Base-by-base conservation (phyloP, 1,140 invertebrate genomes). In the Drosophila nigrodunni region DNA sequence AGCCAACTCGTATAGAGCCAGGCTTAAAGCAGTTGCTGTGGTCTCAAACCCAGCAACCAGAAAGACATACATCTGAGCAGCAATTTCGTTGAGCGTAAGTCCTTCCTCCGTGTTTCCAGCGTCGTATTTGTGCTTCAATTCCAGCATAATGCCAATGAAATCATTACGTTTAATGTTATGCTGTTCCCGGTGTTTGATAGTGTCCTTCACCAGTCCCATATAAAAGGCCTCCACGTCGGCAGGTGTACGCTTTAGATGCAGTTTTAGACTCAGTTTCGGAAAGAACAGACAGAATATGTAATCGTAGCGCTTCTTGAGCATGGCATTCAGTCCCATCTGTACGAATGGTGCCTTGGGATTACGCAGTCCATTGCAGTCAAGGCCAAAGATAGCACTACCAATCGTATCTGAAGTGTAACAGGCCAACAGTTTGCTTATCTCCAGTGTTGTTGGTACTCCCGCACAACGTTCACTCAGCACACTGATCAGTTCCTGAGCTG, bases 1-100 rank as follows among this genome's bases (percentile, higher is more conserved):
- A 0, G 95, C 95, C 66, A 96, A 89, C n/a, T 93, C 91, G 70
- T 94, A 94, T 2, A 94, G 77, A 1, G 93, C 92, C 68, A 95
- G 95, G 1, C 94, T 80, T 54, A 95, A 78, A 0, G 94, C 93
- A 0, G 93, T 93, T 0, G 93, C 93, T 0, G 93, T 93, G 0
- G 93, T 94, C 60, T 94, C 93, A 74, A 93, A 94, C 1, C 93
- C 93, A 1, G 93, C 93, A 1, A 93, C 87, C 52, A 94, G 93
- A 30, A 90, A 90, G 1, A 86, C 61, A 74, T 79, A 87, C 52
- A 71, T 72, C 37, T 90, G 80, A 3, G 86, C 82, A 2, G 76
- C 78, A 34, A 90, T 75, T 47, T 90, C 80, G 30, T 86, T 73
- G 49, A 77, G 7, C 0, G 61, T 65, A 67, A 90, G 18, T 69